Evolutionary conservation across 2,797 vertebrate species (phyloP), one percentile per base, ranked within the genome.

Genomic region (Sebastes cheni): DNA sequence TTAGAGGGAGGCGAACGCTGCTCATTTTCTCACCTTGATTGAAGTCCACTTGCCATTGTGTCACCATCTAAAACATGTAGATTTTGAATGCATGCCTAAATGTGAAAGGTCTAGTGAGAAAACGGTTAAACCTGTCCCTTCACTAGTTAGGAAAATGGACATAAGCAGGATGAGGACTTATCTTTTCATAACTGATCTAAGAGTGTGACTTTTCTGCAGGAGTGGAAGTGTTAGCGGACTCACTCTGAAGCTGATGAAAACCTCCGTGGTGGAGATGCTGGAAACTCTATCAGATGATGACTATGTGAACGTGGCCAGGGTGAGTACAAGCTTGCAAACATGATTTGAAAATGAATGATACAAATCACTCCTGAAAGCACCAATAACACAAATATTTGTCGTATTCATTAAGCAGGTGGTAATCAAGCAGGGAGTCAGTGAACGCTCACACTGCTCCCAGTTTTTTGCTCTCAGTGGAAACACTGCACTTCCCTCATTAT

Each of bases 221-320:
- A 99, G 98, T 0, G 98, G 98, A 80, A 99, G 98, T 0, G 98
- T 99, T 80, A 99, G 97, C 0, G 98, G 98, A 54, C 96, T 99
- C 84, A 99, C 98, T 2, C 96, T 99, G 90, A 99, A 98, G 91
- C 95, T 99, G 83, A 99, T 99, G 98, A 99, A 99, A 95, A 98
- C 97, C 0, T 99, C 98, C 0, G 98, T 99, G 39, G 93, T 95
- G 2, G 96, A 99, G 94, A 99, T 99, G 98, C 93, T 99, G 87
- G 98, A 99, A 90, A 99, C 98, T 0, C 95, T 99, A 8, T 99
- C 98, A 0, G 98, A 99, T 1, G 98, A 99, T 0, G 98, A 99
- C 94, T 99, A 99, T 0, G 97, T 99, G 68, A 99, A 98, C 0
- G 98, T 99, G 81, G 98, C 97, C 75, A 97, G 97, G 54, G 98